Conservation (phyloP, 2,113 vertebrate species). For the Chaetodon trifascialis region DNA sequence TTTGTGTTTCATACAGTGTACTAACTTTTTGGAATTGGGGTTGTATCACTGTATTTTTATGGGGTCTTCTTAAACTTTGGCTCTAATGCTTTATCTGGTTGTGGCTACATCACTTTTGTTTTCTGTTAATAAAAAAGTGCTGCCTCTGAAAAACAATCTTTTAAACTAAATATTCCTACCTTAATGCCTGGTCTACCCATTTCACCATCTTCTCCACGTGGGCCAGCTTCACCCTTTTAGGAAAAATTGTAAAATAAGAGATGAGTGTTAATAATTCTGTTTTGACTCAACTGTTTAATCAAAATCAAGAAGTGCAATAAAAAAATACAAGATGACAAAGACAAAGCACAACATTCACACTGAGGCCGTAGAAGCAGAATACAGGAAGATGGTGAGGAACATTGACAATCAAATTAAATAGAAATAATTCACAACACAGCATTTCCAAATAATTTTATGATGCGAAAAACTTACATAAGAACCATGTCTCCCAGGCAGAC, state of each 20-base stretch:
- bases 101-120: background rate
- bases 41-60: too few relatives aligned
- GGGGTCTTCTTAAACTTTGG: too few relatives aligned
- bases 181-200: conserved; percentile 76
- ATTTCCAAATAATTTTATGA: background rate
- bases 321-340: background rate
- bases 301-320: background rate
- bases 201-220: conserved; percentile 78
- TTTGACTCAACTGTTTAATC: background rate
- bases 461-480: conserved; percentile 77
- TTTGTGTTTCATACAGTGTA: too few relatives aligned
- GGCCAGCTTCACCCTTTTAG: conserved; percentile 82
- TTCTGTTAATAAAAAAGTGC: background rate
- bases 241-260: background rate
- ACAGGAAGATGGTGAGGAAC: background rate
- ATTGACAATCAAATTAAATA: background rate
- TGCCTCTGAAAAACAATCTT: background rate
- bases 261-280: background rate
- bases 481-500: conserved; percentile 82
- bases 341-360: background rate
- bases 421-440: background rate
- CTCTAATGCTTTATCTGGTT: too few relatives aligned
- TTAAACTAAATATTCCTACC: conserved; percentile 66
- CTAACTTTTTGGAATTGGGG: too few relatives aligned
- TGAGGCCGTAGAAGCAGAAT: too few relatives aligned